Evolutionary conservation across 2,797 vertebrate genomes (phyloP).

Genomic region (Poeciliopsis paucimaculata): DNA sequence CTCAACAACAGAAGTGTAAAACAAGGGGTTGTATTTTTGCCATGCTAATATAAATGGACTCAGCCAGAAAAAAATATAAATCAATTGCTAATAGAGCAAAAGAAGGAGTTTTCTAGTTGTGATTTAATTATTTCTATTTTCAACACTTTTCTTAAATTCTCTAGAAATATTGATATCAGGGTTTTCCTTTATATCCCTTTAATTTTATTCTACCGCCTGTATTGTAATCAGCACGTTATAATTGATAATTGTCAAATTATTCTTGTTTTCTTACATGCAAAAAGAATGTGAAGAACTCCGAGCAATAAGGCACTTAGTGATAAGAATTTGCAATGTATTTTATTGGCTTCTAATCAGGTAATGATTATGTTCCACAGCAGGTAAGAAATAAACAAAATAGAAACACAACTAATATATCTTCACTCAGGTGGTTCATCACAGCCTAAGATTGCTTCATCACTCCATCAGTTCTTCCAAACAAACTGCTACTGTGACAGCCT

Average conservation of each 20-base stretch:
- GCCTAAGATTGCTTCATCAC: not conserved
- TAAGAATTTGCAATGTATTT: not conserved
- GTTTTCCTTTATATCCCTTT: not conserved
- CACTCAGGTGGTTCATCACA: not conserved
- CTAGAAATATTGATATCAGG: not conserved
- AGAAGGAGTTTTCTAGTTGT: not conserved
- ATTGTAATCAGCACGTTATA: not conserved
- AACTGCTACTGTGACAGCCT: constrained; percentile 23
- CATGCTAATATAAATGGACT: not conserved
- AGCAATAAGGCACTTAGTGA: not conserved
- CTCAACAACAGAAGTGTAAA: not conserved
- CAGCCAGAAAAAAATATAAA: not conserved
- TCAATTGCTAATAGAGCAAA: not conserved
- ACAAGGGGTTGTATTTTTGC: no score
- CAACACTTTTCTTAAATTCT: not conserved
- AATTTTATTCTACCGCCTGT: not conserved
- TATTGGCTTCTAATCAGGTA: not conserved
- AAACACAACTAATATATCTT: not conserved
- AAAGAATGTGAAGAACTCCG: not conserved
- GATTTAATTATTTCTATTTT: not conserved
- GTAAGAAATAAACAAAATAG: constrained; percentile 7
- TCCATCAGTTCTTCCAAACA: constrained; percentile 24
- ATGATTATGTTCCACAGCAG: not conserved
- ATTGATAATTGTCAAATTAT: not conserved
- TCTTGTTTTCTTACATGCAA: not conserved